Evolutionary conservation across 1,140 invertebrate species (phyloP), one percentile per base, ranked within the genome.

Genomic region (Aphidius gifuensis): DNA sequence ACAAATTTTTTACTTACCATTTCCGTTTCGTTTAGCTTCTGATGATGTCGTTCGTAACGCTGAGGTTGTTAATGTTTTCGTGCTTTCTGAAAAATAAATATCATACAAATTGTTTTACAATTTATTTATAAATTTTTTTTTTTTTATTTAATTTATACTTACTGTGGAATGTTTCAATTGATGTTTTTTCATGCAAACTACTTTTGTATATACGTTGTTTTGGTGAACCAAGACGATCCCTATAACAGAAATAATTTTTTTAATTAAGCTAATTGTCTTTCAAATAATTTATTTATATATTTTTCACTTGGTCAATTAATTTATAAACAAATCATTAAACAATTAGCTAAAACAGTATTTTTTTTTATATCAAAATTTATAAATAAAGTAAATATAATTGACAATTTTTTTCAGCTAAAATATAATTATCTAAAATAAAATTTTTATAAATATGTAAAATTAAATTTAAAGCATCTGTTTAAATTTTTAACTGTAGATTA

Each of bases 181-280:
- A 78, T 6, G 73, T 75, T 40, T 74, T 79, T 61, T 78, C 78
- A 50, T 80, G 77, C 9, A 80, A 68, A 44, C 78, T 80, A 60
- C 78, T 80, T 64, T 78, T 80, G 59, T 80, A 81, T 58, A 80
- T 79, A 65, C 79, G 75, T 62, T 76, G 73, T 60, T 80, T 81
- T 2, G 80, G 80, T 5, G 80, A 81, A 7, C 73, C 74, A 61
- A 63, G 67, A 56, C 69, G 75, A 63, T 81, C 80, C 39, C 80
- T 81, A 66, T 3, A 70, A 72, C 60, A 65, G 16, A 50, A 56
- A 32, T 39, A 39, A 48, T 48, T 39, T 23, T 39, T 56, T n/a
- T n/a, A 16, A 0, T 16, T 16, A 16, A 16, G 1, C 16, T 16
- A 16, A 16, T 16, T 16, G 0, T 16, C 16, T 16, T 16, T 1